Evolutionary conservation across 2,113 vertebrate species (phyloP).

Genomic region (Anoplopoma fimbria): DNA sequence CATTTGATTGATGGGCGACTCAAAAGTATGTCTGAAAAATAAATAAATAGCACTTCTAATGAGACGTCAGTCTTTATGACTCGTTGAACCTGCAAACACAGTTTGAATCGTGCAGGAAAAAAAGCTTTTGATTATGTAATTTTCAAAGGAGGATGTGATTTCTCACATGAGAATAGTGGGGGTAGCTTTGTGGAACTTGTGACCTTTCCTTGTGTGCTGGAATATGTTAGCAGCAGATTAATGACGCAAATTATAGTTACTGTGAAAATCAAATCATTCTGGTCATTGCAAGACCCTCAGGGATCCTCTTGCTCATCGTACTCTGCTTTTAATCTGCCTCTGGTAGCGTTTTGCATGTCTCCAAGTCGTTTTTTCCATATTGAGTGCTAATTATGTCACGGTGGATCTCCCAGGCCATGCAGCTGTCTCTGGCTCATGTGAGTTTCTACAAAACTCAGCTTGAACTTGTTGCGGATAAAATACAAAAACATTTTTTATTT

Average conservation of each 20-base stretch:
- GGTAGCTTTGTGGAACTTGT: conserved; percentile 3
- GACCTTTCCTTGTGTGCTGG: conserved; percentile 15
- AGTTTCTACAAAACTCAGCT: conserved; percentile 25
- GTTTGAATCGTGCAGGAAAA: neutral
- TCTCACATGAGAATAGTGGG: neutral
- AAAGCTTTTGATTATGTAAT: neutral
- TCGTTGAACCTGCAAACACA: conserved; percentile 8
- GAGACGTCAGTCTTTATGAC: neutral
- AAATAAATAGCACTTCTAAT: conserved; percentile 5
- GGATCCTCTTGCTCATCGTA: conserved; percentile 14
- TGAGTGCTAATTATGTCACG: conserved; percentile 46
- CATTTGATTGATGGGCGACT: conserved; percentile 31
- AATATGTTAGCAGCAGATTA: conserved; percentile 42
- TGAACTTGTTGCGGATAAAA: conserved; percentile 22
- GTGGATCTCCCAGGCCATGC: neutral
- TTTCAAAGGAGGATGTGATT: conserved; percentile 6
- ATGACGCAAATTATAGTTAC: conserved; percentile 50
- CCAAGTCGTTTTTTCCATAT: conserved; percentile 15
- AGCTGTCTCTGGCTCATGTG: conserved; percentile 7
- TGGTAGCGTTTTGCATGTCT: conserved; percentile 29
- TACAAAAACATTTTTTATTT: conserved; percentile 32
- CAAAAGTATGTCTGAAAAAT: conserved; percentile 4
- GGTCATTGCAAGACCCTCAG: conserved; percentile 27
- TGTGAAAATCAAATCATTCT: conserved; percentile 47
- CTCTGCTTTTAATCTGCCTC: conserved; percentile 15